Percentiles rank a stretch among this genome's conserved stretches.
Conservation (phyloP, 2,888 invertebrate species). For the Ferrisia virgata region DNA sequence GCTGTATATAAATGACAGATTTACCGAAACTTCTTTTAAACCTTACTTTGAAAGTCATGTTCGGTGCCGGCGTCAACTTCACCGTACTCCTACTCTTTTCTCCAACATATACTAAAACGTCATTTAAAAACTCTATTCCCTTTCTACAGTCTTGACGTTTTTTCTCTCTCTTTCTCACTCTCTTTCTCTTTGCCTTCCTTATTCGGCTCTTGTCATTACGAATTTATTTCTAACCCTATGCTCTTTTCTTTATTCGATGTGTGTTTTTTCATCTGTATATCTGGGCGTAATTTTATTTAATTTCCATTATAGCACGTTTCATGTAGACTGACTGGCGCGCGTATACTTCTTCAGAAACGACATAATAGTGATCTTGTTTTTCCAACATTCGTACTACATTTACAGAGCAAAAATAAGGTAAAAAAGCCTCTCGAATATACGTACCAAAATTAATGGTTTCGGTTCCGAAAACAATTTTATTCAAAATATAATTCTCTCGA, state of each 20-base stretch:
- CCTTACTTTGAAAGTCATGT: constrained; percentile 14
- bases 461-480: not conserved
- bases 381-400: not conserved
- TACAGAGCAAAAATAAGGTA: not conserved
- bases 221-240: constrained; percentile 14
- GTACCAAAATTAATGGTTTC: not conserved
- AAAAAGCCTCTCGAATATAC: not conserved
- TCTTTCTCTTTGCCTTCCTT: not conserved
- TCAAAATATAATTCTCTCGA: not conserved
- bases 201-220: not conserved
- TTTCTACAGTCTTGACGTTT: constrained; percentile 1
- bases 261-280: not conserved
- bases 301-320: not conserved
- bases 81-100: not conserved
- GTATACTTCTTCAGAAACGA: not conserved
- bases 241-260: not conserved
- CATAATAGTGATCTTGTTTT: not conserved
- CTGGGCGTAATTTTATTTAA: not conserved
- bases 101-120: constrained; percentile 15
- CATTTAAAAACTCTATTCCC: constrained; percentile 20
- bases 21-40: constrained; percentile 31
- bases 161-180: not conserved
- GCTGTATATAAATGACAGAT: constrained; percentile 42
- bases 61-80: not conserved
- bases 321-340: not conserved